These are phyloP conservation scores for Erynnis tages DNA, from an alignment of 2,888 invertebrate genomes.

Conservation along the genomic window DNA sequence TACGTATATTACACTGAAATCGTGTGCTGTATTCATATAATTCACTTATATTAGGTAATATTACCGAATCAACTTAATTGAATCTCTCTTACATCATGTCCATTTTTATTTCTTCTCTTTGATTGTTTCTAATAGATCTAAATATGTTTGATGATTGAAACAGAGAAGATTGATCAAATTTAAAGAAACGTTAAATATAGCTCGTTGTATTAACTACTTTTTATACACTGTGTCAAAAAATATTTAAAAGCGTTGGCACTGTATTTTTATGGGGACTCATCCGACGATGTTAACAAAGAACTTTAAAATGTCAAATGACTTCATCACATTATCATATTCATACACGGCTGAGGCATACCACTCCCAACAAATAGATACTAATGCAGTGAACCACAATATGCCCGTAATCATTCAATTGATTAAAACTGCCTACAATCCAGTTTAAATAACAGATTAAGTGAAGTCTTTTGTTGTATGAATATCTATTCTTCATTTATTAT, in stretches of 20 bases:
- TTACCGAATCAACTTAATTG: too few relatives aligned
- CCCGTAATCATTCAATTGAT: slow-evolving; percentile 56
- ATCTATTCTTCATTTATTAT: slow-evolving; percentile 57
- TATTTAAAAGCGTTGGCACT: slow-evolving; percentile 2
- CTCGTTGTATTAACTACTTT: background rate
- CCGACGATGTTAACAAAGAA: slow-evolving; percentile 28
- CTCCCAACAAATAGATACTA: slow-evolving; percentile 56
- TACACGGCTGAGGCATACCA: slow-evolving; percentile 50
- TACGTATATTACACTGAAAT: too few relatives aligned
- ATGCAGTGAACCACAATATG: slow-evolving; percentile 50
- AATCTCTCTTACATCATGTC: too few relatives aligned
- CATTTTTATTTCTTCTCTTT: too few relatives aligned
- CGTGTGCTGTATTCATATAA: too few relatives aligned
- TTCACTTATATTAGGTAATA: too few relatives aligned
- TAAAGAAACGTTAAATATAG: background rate
- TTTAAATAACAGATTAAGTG: slow-evolving; percentile 65
- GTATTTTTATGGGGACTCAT: slow-evolving; percentile 18
- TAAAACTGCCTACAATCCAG: slow-evolving; percentile 49
- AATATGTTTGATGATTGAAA: too few relatives aligned
- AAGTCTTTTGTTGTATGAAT: slow-evolving; percentile 71
- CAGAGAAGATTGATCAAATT: background rate
- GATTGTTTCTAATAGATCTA: too few relatives aligned
- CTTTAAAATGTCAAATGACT: slow-evolving; percentile 57
- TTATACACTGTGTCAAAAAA: too few relatives aligned
- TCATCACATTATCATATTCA: slow-evolving; percentile 59